phyloP scores from a whole-genome alignment of 2,888 invertebrate species.

The Hypomecis punctinalis region DNA sequence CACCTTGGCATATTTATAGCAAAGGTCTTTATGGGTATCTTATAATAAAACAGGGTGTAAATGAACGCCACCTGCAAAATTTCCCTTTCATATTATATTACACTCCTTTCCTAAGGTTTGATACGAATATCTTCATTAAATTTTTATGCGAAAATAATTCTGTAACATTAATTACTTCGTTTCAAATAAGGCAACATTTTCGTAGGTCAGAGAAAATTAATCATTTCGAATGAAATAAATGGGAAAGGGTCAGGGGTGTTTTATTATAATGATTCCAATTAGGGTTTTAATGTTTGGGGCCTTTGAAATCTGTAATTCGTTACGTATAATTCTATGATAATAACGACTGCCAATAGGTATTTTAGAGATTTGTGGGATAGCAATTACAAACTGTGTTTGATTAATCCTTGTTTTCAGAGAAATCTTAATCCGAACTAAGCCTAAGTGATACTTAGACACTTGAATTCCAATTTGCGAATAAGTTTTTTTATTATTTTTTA shows the following conservation, averaged over 20 bases:
- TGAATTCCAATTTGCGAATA: slow-evolving; percentile 6
- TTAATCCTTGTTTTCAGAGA: slow-evolving; percentile 18
- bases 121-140: slow-evolving; percentile 27
- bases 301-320: slow-evolving; percentile 25
- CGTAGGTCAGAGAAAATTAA: slow-evolving; percentile 33
- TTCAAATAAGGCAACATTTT: slow-evolving; percentile 28
- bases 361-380: slow-evolving; percentile 21
- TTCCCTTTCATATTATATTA: slow-evolving; percentile 10
- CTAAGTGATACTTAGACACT: slow-evolving; percentile 8
- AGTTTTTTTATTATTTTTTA: slow-evolving; percentile 3
- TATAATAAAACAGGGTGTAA: neutral
- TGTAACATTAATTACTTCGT: slow-evolving; percentile 27
- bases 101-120: slow-evolving; percentile 6
- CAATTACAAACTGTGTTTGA: slow-evolving; percentile 15
- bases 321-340: slow-evolving; percentile 25
- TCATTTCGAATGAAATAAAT: slow-evolving; percentile 35
- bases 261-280: slow-evolving; percentile 34
- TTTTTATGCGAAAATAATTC: slow-evolving; percentile 26
- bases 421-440: slow-evolving; percentile 17
- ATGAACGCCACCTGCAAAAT: slow-evolving; percentile 1
- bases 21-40: neutral
- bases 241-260: slow-evolving; percentile 31
- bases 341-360: slow-evolving; percentile 23
- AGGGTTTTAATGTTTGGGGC: slow-evolving; percentile 30
- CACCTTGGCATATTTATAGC: no score